Evolutionary conservation across 2,888 invertebrate genomes (phyloP).

Genomic region (Odontocerum albicorne): DNA sequence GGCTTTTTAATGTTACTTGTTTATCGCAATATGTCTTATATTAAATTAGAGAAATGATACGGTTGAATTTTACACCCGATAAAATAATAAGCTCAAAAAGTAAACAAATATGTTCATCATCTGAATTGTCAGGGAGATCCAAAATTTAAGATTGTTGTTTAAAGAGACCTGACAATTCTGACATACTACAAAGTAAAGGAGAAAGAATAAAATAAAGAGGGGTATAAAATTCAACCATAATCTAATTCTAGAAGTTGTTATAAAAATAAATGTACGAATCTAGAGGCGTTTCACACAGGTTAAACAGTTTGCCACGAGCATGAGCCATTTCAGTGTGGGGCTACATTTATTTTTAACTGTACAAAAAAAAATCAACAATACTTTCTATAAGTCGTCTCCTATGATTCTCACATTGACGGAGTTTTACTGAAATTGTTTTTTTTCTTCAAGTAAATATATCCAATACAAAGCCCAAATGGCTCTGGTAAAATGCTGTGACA

Average conservation of each 20-base stretch:
- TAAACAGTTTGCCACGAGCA: constrained; percentile 24
- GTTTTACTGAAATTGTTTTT: constrained; percentile 23
- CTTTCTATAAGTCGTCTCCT: constrained; percentile 19
- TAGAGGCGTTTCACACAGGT: constrained; percentile 30
- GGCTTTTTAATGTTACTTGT: constrained; percentile 31
- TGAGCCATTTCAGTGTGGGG: constrained; percentile 22
- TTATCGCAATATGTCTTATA: constrained; percentile 30
- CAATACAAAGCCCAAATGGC: constrained; percentile 17
- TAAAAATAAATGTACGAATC: constrained; percentile 37
- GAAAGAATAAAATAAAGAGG: constrained; percentile 9
- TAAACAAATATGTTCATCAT: constrained; percentile 6
- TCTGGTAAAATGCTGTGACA: constrained; percentile 15
- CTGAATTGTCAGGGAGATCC: constrained; percentile 31
- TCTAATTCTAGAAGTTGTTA: constrained; percentile 27
- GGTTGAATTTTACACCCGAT: constrained; percentile 33
- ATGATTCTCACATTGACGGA: constrained; percentile 20
- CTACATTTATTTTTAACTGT: constrained; percentile 21
- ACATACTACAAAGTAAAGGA: constrained; percentile 3
- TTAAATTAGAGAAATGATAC: constrained; percentile 24
- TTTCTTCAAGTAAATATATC: constrained; percentile 14
- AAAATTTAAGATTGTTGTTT: too few relatives aligned
- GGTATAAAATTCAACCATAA: constrained; percentile 32
- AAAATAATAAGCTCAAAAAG: constrained; percentile 23
- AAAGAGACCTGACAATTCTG: constrained; percentile 8
- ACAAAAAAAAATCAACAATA: constrained; percentile 25